Percentiles rank a stretch among this genome's conserved stretches.
These are phyloP conservation scores for Lycorma delicatula DNA, from an alignment of 1,140 invertebrate species.

Conservation along the genomic window DNA sequence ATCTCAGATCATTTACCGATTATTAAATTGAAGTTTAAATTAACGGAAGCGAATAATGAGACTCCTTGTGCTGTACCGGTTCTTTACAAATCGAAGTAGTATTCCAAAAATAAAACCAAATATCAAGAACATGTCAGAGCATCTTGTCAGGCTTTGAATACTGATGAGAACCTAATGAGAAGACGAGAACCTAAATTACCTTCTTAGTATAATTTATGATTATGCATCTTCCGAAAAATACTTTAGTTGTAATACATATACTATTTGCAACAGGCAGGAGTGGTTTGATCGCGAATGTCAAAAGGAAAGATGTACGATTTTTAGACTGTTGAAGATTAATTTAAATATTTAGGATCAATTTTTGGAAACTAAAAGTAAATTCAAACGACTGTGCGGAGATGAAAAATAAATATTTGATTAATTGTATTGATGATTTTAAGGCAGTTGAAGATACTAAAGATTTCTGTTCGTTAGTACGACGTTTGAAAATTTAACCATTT, in stretches of 20 bases:
- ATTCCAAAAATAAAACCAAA: too few relatives aligned
- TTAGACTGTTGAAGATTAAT: neutral
- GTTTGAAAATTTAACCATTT: neutral
- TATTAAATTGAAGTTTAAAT: neutral
- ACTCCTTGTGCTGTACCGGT: neutral
- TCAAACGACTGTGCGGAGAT: neutral
- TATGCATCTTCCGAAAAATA: neutral
- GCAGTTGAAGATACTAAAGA: conserved; percentile 2
- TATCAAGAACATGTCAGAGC: too few relatives aligned
- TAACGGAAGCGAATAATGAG: neutral
- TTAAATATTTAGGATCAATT: neutral
- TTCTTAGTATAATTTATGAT: neutral
- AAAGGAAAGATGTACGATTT: neutral
- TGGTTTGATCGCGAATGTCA: conserved; percentile 8
- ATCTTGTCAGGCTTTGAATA: too few relatives aligned
- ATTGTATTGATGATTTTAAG: neutral
- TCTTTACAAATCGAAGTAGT: too few relatives aligned
- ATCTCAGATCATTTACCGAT: neutral
- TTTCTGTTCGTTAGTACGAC: neutral
- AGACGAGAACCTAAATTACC: neutral
- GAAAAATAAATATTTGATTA: conserved; percentile 10
- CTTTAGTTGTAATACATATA: neutral
- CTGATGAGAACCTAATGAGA: too few relatives aligned
- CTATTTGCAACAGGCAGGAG: neutral
- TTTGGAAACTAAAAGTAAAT: neutral